phyloP scores from a whole-genome alignment of 1,140 invertebrate species.

The Melanaphis sacchari region DNA sequence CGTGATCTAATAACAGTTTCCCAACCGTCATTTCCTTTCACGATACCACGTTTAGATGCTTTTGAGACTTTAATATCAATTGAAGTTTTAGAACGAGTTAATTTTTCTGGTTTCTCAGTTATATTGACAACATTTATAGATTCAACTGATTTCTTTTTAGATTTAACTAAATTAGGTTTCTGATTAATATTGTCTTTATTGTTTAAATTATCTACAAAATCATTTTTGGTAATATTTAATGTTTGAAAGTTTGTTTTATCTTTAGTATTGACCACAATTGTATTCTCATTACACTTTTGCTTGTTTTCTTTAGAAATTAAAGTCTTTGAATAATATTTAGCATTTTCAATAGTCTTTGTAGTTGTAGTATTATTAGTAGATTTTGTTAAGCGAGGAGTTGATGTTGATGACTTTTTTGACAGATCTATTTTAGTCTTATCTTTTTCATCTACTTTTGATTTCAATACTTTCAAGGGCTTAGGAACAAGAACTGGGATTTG shows the following conservation, averaged over 20 bases:
- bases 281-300: neutral
- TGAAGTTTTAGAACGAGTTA: constrained; percentile 57
- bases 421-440: constrained; percentile 1
- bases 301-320: neutral
- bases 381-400: constrained; percentile 27
- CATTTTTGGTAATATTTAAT: neutral
- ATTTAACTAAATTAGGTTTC: constrained; percentile 9
- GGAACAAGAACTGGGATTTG: constrained; percentile 53
- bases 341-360: constrained; percentile 14
- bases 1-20: constrained; percentile 68
- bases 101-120: constrained; percentile 33
- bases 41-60: constrained; percentile 35
- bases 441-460: constrained; percentile 37
- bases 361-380: neutral
- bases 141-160: constrained; percentile 44
- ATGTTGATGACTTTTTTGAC: neutral
- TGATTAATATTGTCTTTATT: neutral
- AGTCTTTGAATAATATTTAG: constrained; percentile 24
- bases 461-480: constrained; percentile 43
- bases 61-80: constrained; percentile 51
- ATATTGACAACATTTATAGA: neutral
- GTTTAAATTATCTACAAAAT: neutral
- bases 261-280: neutral
- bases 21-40: constrained; percentile 67
- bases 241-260: neutral